Evolutionary conservation across 2,888 invertebrate genomes (phyloP).

Genomic region (Tridacna gigas): DNA sequence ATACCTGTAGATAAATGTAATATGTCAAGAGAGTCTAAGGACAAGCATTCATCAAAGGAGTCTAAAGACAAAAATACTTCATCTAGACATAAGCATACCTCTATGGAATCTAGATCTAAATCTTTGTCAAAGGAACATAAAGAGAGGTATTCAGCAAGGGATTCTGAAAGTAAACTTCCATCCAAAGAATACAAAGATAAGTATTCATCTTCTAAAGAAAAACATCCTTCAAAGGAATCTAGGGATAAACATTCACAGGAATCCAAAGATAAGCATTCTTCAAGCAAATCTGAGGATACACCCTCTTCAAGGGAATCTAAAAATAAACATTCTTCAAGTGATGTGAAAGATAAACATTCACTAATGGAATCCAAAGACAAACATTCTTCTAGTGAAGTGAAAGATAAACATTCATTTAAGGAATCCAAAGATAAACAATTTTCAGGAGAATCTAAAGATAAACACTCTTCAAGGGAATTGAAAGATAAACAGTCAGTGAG

Average conservation of each 20-base stretch:
- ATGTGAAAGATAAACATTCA: background rate
- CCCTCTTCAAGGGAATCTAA: background rate
- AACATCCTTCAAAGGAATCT: background rate
- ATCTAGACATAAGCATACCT: too few species aligned
- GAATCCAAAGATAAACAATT: too few species aligned
- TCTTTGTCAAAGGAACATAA: too few species aligned
- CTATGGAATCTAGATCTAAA: too few species aligned
- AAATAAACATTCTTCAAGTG: background rate
- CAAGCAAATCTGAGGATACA: too few species aligned
- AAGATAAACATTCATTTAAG: background rate
- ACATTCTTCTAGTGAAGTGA: background rate
- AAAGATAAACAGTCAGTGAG: too few species aligned
- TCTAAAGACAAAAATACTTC: background rate
- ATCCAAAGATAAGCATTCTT: background rate
- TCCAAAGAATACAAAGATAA: slow-evolving; percentile 9
- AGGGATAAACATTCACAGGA: background rate
- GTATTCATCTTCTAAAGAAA: background rate
- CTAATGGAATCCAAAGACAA: background rate
- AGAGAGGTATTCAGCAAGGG: too few species aligned
- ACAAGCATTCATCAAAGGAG: background rate
- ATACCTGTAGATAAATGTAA: background rate
- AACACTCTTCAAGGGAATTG: too few species aligned
- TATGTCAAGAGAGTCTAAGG: background rate
- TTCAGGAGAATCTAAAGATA: too few species aligned
- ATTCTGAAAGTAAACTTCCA: background rate